Evolutionary conservation across 2,797 vertebrate species (phyloP), one percentile per base, ranked within the genome.

Genomic region (Helarctos malayanus): DNA sequence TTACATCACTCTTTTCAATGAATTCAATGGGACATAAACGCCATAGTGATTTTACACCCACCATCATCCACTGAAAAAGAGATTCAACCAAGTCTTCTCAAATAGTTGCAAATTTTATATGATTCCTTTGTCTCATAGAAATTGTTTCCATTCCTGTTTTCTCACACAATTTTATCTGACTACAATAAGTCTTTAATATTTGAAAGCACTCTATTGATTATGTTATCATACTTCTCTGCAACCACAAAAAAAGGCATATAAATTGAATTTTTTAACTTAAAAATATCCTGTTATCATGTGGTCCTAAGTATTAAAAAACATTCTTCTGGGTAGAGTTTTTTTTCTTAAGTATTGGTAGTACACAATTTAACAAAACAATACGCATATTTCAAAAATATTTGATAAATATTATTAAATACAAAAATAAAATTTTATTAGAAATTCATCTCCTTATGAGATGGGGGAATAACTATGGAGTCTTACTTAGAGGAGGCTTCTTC

Each of bases 1-100:
- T 59, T 68, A 83, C 63, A 88, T 85, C 59, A 85, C 49, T 91
- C 65, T 89, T 94, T 91, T 90, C 69, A 89, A 41, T 78, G 76
- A 95, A 84, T 91, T 95, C 82, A 91, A 21, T 92, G 75, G 84
- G 12, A 94, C 35, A 92, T 97, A 97, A 97, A 96, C 65, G 57
- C 76, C 84, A 78, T 16, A 84, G 94, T 59, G 69, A 97, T 96
- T 97, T 97, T 69, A 96, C 38, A 97, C 69, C 81, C 38, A 96
- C 69, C 23, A 52, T 18, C 38, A 41, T 29, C 83, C 81, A 80
- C 0, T 91, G 81, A 94, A 97, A 95, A 89, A 75, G n/a, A 95
- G n/a, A 83, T 87, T 80, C 71, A 92, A 73, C 16, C 23, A 75
- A 38, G 41, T 82, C 56, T 92, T 91, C 75, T 88, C 88, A 89